A percentile compares a stretch with the other conserved stretches of the same genome.
These are phyloP conservation scores for Turnix velox DNA, from an alignment of 2,113 vertebrate genomes.

Conservation along the genomic window DNA sequence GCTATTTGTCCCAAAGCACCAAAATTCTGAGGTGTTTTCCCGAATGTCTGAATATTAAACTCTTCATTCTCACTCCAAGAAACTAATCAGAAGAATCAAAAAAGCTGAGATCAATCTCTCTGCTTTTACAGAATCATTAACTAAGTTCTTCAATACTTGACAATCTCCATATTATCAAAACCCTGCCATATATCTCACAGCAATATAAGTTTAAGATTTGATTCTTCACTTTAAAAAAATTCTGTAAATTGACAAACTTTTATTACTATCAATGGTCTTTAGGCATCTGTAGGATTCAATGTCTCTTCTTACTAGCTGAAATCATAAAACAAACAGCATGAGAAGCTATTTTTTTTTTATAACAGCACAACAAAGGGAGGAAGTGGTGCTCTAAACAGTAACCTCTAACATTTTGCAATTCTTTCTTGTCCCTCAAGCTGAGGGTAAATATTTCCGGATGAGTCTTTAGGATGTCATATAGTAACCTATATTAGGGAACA, in stretches of 20 bases:
- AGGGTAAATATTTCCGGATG: neutral
- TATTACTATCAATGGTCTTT: neutral
- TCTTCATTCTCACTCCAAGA: neutral
- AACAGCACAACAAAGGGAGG: neutral
- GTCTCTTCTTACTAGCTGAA: neutral
- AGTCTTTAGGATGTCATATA: neutral
- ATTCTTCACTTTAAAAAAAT: neutral
- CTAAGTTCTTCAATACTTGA: neutral
- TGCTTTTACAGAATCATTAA: neutral
- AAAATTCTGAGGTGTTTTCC: neutral
- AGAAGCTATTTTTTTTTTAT: neutral
- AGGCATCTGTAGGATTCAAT: neutral
- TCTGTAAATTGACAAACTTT: neutral
- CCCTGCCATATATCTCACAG: neutral
- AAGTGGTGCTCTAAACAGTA: neutral
- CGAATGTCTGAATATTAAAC: neutral
- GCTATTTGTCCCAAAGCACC: neutral
- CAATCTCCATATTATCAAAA: neutral
- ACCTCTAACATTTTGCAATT: neutral
- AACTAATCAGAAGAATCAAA: neutral
- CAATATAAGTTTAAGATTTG: neutral
- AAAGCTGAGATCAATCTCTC: neutral
- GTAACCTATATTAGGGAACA: neutral
- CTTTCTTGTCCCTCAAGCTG: neutral
- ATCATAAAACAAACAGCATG: neutral